phyloP scores from a whole-genome alignment of 2,888 invertebrate species.

The Stenurella melanura region DNA sequence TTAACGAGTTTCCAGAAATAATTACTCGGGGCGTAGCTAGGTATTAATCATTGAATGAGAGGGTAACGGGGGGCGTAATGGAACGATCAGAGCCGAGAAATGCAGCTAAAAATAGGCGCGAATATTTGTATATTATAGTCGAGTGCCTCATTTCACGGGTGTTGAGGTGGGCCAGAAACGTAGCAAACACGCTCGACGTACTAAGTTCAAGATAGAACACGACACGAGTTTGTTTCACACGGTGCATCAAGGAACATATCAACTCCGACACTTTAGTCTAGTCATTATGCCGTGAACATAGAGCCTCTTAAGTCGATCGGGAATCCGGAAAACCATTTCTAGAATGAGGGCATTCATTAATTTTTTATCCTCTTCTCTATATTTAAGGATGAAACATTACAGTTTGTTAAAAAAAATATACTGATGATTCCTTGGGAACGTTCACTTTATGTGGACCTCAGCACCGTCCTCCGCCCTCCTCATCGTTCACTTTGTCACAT shows the following conservation, averaged over 20 bases:
- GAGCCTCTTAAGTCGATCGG: no score
- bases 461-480: no score
- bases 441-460: no score
- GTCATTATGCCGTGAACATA: no score
- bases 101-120: constrained; percentile 50
- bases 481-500: no score
- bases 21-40: constrained; percentile 13
- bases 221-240: neutral
- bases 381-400: no score
- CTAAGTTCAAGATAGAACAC: constrained; percentile 7
- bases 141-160: constrained; percentile 55
- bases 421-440: no score
- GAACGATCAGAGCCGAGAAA: constrained; percentile 6
- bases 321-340: no score
- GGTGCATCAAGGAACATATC: neutral
- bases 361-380: no score
- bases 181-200: constrained; percentile 4
- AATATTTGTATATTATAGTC: constrained; percentile 53
- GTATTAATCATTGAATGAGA: neutral
- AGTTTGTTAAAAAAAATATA: no score
- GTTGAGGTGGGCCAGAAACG: constrained; percentile 72
- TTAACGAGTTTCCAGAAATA: neutral
- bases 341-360: no score
- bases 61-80: neutral
- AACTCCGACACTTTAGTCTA: constrained; percentile 18